Percentiles rank a stretch among this genome's conserved stretches.
phyloP scores from a whole-genome alignment of 2,797 vertebrate species.

The Acrossocheilus wenchowensis region DNA sequence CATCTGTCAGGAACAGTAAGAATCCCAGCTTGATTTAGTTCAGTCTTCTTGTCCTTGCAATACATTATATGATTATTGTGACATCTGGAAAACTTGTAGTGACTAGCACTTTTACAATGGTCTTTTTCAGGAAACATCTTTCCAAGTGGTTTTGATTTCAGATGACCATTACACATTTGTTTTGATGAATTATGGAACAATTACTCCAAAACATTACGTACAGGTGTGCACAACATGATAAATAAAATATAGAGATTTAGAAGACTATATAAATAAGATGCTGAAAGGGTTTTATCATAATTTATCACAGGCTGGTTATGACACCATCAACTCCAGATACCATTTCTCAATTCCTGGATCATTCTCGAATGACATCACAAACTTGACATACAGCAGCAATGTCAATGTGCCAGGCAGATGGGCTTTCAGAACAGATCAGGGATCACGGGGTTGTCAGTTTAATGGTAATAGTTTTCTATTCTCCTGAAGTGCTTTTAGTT shows the following conservation, averaged over 20 bases:
- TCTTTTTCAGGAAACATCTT: constrained; percentile 64
- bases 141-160: constrained; percentile 72
- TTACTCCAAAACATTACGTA: neutral
- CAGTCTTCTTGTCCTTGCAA: neutral
- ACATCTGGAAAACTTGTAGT: neutral
- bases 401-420: constrained; percentile 68
- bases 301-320: constrained; percentile 71
- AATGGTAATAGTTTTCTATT: constrained; percentile 59
- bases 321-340: constrained; percentile 60
- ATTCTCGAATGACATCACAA: constrained; percentile 36
- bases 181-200: constrained; percentile 71
- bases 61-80: neutral
- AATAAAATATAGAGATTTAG: too few species aligned
- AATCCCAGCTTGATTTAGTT: neutral
- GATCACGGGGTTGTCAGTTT: constrained; percentile 59
- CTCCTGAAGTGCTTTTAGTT: neutral
- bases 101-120: neutral
- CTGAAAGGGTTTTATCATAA: neutral
- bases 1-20: constrained; percentile 64
- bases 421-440: constrained; percentile 66
- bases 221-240: constrained; percentile 61
- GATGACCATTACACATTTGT: constrained; percentile 65
- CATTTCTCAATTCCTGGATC: constrained; percentile 64
- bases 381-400: constrained; percentile 64
- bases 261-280: too few species aligned